These are phyloP conservation scores for Batillaria attramentaria DNA, from an alignment of 1,140 invertebrate species.

Conservation along the genomic window DNA sequence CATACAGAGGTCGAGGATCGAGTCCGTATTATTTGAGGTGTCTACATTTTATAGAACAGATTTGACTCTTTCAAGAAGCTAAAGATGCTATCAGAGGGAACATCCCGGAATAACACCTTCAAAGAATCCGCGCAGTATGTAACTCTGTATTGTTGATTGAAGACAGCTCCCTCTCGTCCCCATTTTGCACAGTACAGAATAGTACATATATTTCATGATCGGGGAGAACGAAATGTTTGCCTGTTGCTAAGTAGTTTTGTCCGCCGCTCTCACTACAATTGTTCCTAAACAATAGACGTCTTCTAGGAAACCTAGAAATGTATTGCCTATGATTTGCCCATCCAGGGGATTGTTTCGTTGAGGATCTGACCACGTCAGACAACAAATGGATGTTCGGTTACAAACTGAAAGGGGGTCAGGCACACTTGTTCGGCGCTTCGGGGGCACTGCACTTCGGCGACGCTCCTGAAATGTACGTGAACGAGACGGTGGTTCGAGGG, in stretches of 20 bases:
- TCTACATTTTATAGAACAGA: no score
- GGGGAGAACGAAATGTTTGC: no score
- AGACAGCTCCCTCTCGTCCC: not conserved
- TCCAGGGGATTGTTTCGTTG: no score
- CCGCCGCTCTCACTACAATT: not conserved
- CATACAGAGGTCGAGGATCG: no score
- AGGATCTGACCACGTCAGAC: not conserved
- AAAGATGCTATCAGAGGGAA: no score
- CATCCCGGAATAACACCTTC: no score
- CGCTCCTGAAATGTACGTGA: not conserved
- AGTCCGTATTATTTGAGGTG: no score
- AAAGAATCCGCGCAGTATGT: no score
- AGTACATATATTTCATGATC: no score
- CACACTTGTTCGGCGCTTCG: constrained; percentile 1
- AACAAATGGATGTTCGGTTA: constrained; percentile 12
- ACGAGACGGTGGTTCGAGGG: not conserved
- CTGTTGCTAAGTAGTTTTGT: not conserved
- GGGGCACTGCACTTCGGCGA: constrained; percentile 18
- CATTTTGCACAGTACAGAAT: no score
- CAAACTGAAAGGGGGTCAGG: not conserved
- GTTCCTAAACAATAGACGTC: not conserved
- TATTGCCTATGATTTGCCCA: not conserved
- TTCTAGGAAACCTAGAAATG: not conserved
- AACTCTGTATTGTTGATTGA: no score
- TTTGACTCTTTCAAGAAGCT: no score